phyloP scores from a whole-genome alignment of 2,113 vertebrate species.

The Orientallactaga bullata region DNA sequence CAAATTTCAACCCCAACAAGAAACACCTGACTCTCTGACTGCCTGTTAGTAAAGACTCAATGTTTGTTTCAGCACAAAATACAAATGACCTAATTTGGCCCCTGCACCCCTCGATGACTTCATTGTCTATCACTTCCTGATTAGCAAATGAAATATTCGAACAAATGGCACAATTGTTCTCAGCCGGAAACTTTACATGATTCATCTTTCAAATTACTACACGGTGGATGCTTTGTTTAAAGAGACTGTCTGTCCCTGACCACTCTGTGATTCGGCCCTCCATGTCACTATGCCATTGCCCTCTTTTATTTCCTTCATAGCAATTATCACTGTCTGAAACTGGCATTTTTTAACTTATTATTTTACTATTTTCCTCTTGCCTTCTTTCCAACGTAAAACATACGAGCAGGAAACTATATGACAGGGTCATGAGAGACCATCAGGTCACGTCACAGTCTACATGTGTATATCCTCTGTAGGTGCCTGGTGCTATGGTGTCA shows the following conservation, averaged over 20 bases:
- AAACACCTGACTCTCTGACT: background rate
- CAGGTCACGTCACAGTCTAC: background rate
- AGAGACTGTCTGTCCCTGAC: background rate
- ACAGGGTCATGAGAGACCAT: background rate
- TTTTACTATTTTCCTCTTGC: too few relatives aligned
- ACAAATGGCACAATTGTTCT: background rate
- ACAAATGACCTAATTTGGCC: background rate
- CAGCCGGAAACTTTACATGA: background rate
- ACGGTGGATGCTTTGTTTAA: background rate
- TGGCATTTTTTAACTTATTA: background rate
- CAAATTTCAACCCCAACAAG: background rate
- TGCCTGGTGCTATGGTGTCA: background rate
- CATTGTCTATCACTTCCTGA: background rate
- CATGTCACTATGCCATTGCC: background rate
- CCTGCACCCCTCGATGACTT: background rate
- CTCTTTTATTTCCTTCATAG: background rate
- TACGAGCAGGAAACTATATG: background rate
- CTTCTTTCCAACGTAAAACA: background rate
- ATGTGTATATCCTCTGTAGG: background rate
- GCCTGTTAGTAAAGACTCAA: background rate
- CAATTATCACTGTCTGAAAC: background rate
- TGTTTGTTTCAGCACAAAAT: conserved; percentile 3
- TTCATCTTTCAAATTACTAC: background rate
- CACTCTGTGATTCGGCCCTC: background rate
- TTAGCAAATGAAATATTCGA: background rate